phyloP scores from a whole-genome alignment of 2,113 vertebrate species.

The Emydocephalus ijimae region DNA sequence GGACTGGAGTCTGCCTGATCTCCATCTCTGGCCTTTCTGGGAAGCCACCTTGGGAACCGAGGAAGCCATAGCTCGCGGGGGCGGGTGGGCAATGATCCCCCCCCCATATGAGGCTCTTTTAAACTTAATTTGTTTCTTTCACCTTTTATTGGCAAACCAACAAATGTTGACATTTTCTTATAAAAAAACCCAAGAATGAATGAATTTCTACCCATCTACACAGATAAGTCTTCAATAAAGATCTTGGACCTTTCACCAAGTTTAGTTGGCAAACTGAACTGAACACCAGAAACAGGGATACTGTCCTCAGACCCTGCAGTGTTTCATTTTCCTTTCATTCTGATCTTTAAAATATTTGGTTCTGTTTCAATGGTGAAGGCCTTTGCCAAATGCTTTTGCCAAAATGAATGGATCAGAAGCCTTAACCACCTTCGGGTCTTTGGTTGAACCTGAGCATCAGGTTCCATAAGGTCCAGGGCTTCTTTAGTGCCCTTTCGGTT shows the following conservation, averaged over 20 bases:
- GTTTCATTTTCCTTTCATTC: background rate
- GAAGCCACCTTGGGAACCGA: slow-evolving; percentile 36
- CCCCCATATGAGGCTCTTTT: too few relatives aligned
- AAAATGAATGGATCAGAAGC: background rate
- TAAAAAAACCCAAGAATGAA: background rate
- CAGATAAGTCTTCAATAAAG: background rate
- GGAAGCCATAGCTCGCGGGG: slow-evolving; percentile 55
- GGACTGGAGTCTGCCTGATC: slow-evolving; percentile 72
- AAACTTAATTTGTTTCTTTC: background rate
- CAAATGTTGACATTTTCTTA: background rate
- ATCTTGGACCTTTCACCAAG: background rate
- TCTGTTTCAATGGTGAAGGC: background rate
- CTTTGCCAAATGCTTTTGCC: background rate
- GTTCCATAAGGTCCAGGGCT: background rate
- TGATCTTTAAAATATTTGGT: background rate
- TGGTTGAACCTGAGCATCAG: background rate
- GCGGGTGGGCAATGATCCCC: background rate
- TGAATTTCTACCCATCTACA: background rate
- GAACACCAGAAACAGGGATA: background rate
- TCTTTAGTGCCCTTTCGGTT: background rate
- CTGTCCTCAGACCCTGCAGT: background rate
- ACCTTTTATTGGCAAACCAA: background rate
- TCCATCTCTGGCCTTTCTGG: slow-evolving; percentile 35
- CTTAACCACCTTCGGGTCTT: background rate
- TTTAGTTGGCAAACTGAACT: background rate